Percentiles rank a stretch among this genome's conserved stretches.
These are phyloP conservation scores for Phyllopteryx taeniolatus DNA, from an alignment of 2,113 vertebrate genomes.

Conservation along the genomic window DNA sequence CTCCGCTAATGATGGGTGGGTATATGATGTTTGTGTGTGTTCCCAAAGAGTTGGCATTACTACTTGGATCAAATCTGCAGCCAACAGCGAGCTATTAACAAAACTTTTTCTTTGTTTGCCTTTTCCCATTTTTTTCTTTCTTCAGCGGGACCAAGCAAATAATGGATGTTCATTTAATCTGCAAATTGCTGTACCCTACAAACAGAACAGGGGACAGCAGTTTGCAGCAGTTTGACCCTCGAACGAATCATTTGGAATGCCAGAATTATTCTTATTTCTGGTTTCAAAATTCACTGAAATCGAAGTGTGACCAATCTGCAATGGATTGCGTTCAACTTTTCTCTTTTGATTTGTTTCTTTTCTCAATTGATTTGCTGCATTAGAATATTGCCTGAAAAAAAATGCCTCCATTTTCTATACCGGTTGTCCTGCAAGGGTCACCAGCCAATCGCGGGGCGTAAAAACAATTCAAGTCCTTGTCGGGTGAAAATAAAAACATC, in stretches of 20 bases:
- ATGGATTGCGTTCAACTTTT: not conserved
- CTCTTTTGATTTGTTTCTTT: too few species aligned
- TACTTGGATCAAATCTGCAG: conserved; percentile 66
- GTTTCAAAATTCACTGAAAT: not conserved
- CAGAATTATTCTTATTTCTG: not conserved
- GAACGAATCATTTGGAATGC: not conserved
- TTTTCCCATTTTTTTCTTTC: conserved; percentile 44
- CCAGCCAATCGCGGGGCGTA: too few species aligned
- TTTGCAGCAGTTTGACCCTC: conserved; percentile 10
- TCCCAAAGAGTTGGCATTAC: conserved; percentile 70
- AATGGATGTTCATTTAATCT: conserved; percentile 31
- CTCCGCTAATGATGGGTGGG: conserved; percentile 68
- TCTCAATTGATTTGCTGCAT: too few species aligned
- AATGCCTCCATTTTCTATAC: too few species aligned
- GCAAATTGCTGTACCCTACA: too few species aligned
- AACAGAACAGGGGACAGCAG: conserved; percentile 55
- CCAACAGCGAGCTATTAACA: conserved; percentile 71
- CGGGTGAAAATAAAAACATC: too few species aligned
- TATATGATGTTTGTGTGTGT: conserved; percentile 68
- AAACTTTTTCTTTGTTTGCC: conserved; percentile 72
- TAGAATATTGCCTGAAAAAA: too few species aligned
- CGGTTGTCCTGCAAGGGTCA: too few species aligned
- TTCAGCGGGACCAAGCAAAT: conserved; percentile 71
- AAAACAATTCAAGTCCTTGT: too few species aligned
- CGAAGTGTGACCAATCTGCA: not conserved